phyloP scores from a whole-genome alignment of 2,888 invertebrate genomes.

The Chrysina gloriosa region DNA sequence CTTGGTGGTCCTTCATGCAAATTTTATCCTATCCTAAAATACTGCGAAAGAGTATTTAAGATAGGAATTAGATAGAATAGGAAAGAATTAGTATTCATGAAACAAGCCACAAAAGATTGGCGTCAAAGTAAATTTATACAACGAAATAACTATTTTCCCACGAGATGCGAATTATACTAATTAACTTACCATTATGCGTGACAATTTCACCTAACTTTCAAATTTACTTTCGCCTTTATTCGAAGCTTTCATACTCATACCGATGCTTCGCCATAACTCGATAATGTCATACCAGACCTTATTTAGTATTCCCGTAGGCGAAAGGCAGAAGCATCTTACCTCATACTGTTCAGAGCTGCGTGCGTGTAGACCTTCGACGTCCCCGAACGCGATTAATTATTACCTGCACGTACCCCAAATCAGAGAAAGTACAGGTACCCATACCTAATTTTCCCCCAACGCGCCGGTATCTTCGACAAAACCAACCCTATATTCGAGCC shows the following conservation, averaged over 20 bases:
- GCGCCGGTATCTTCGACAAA: not conserved
- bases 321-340: not conserved
- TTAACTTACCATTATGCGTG: no score
- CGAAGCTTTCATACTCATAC: not conserved
- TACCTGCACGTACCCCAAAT: slow-evolving; percentile 18
- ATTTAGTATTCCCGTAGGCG: not conserved
- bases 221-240: not conserved
- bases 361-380: not conserved
- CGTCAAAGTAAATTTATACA: no score
- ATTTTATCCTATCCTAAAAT: no score
- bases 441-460: slow-evolving; percentile 16
- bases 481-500: not conserved
- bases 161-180: no score
- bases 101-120: no score
- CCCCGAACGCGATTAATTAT: slow-evolving; percentile 18
- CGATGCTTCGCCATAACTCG: slow-evolving; percentile 2
- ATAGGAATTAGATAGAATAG: no score
- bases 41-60: no score
- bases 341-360: not conserved
- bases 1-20: no score
- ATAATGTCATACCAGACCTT: slow-evolving; percentile 3
- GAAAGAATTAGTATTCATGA: no score
- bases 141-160: no score
- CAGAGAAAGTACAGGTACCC: slow-evolving; percentile 24
- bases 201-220: no score